Evolutionary conservation across 2,888 invertebrate genomes (phyloP).

Genomic region (Parascotia fuliginaria): DNA sequence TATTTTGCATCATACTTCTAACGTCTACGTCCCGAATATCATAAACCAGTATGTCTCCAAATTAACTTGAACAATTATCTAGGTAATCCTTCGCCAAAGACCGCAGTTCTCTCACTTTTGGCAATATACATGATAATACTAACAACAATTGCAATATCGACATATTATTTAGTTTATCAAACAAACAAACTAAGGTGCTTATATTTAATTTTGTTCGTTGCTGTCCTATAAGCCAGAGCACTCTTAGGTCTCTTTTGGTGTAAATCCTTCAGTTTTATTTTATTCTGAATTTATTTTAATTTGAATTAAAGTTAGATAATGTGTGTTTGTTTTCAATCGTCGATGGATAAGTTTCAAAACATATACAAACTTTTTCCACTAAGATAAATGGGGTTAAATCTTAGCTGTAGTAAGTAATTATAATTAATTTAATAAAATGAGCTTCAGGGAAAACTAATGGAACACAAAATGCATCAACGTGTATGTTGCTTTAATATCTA

Average conservation of each 20-base stretch:
- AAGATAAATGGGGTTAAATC: no score
- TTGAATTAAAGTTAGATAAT: no score
- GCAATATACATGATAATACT: constrained; percentile 29
- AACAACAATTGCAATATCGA: constrained; percentile 12
- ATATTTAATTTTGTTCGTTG: no score
- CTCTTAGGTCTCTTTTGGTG: no score
- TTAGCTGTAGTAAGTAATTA: background rate
- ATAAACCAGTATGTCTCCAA: constrained; percentile 7
- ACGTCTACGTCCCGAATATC: background rate
- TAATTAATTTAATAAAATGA: background rate
- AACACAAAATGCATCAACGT: background rate
- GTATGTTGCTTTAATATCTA: background rate
- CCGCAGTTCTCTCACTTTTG: constrained; percentile 27
- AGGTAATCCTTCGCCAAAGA: constrained; percentile 32
- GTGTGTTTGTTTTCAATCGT: no score
- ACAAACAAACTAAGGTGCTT: no score
- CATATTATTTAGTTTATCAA: background rate
- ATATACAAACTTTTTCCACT: no score
- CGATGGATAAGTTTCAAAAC: no score
- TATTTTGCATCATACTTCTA: no score
- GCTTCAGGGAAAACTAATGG: background rate
- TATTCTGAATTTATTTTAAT: no score
- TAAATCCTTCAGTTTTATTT: no score
- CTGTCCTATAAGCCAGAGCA: no score
- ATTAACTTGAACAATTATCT: constrained; percentile 35